phyloP scores from a whole-genome alignment of 2,888 invertebrate genomes.

The Scaptodrosophila latifasciaeformis region DNA sequence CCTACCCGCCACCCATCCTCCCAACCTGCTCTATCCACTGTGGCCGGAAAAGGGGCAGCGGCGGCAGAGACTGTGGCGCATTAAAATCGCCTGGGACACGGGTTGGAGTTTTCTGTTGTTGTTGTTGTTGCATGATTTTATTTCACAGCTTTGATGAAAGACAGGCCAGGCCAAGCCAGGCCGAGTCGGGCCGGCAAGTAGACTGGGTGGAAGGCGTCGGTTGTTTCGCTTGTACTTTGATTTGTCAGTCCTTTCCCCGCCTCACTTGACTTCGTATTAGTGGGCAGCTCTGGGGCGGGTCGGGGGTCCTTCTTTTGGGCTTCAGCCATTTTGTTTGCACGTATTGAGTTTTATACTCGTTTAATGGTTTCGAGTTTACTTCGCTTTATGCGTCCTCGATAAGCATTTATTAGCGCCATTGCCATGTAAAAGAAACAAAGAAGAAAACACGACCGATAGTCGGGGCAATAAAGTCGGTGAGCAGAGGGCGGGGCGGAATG shows the following conservation, averaged over 20 bases:
- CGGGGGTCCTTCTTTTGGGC: no score
- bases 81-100: slow-evolving; percentile 69
- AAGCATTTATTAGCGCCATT: slow-evolving; percentile 66
- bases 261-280: no score
- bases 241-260: slow-evolving; percentile 57
- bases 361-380: slow-evolving; percentile 71
- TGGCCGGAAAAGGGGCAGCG: slow-evolving; percentile 3
- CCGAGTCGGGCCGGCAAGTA: background rate
- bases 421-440: no score
- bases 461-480: no score
- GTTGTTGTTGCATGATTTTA: slow-evolving; percentile 61
- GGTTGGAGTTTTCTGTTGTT: slow-evolving; percentile 57
- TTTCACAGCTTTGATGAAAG: slow-evolving; percentile 46
- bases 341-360: slow-evolving; percentile 69
- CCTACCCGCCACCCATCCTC: slow-evolving; percentile 4
- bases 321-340: slow-evolving; percentile 37
- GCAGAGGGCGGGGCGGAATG: background rate
- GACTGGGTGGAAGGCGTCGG: slow-evolving; percentile 2
- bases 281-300: no score
- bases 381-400: slow-evolving; percentile 68
- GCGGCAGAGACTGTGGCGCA: slow-evolving; percentile 27
- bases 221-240: slow-evolving; percentile 61
- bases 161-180: background rate
- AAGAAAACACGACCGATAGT: no score
- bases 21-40: slow-evolving; percentile 19